These are phyloP conservation scores for Margaritifera margaritifera DNA, from an alignment of 2,888 invertebrate species.

Conservation along the genomic window DNA sequence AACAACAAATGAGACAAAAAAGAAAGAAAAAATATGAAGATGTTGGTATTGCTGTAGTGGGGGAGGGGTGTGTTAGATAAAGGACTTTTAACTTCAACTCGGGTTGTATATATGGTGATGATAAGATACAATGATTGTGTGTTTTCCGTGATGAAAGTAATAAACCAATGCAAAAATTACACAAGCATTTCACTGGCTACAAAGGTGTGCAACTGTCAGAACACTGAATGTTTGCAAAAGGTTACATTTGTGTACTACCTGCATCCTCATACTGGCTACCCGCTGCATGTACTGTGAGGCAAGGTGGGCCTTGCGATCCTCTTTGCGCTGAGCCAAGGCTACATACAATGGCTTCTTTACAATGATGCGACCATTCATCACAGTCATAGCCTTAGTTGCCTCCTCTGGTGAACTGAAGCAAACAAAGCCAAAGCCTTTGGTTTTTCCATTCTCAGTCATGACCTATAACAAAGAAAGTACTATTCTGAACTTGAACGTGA, in stretches of 20 bases:
- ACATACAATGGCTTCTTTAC: constrained; percentile 98
- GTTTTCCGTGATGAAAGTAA: background rate
- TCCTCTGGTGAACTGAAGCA: constrained; percentile 98
- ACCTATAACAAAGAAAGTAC: constrained; percentile 41
- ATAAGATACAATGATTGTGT: no score
- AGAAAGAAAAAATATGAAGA: no score
- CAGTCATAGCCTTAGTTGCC: constrained; percentile 98
- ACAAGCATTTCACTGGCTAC: background rate
- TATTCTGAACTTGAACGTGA: background rate
- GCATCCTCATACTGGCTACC: constrained; percentile 84
- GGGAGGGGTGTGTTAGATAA: no score
- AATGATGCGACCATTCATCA: constrained; percentile 98
- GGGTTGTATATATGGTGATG: no score
- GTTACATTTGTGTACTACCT: constrained; percentile 35
- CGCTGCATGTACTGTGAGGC: constrained; percentile 99
- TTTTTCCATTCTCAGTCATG: constrained; percentile 69
- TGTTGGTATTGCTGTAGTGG: no score
- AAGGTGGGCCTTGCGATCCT: constrained; percentile 97
- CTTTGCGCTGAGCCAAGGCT: constrained; percentile 98
- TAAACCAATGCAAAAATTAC: background rate
- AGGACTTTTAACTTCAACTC: no score
- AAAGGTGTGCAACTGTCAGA: background rate
- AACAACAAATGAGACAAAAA: no score
- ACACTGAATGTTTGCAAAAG: background rate
- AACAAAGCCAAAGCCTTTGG: constrained; percentile 96